Percentiles rank a stretch among this genome's conserved stretches.
phyloP scores from a whole-genome alignment of 2,113 vertebrate species.

The Jaculus jaculus region DNA sequence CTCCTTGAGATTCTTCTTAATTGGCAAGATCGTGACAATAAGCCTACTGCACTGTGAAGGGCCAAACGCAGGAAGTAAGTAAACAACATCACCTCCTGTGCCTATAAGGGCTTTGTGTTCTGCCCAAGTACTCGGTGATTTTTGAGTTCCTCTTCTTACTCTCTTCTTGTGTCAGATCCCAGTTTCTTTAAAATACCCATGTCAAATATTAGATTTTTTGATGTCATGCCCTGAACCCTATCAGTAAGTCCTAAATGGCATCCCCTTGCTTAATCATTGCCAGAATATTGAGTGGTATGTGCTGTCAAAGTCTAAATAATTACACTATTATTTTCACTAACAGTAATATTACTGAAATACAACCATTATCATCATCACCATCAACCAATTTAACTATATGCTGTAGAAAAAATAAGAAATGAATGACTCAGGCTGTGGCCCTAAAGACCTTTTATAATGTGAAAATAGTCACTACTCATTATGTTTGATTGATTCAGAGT shows the following conservation, averaged over 20 bases:
- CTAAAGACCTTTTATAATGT: slow-evolving; percentile 25
- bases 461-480: slow-evolving; percentile 43
- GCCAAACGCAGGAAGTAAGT: background rate
- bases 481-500: slow-evolving; percentile 62
- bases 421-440: background rate
- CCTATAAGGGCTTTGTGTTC: background rate
- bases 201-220: background rate
- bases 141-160: background rate
- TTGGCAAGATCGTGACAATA: background rate
- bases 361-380: background rate
- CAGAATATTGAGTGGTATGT: background rate
- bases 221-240: background rate
- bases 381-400: background rate
- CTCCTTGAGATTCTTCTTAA: background rate
- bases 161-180: background rate
- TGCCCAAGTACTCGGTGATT: background rate
- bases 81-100: too few species aligned
- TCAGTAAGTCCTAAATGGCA: background rate
- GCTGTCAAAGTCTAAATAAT: background rate
- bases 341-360: fast-evolving
- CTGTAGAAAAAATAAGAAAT: background rate
- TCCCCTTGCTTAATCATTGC: background rate
- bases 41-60: fast-evolving
- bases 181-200: background rate
- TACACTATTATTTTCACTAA: too few species aligned